These are phyloP conservation scores for Protaetia brevitarsis DNA, from an alignment of 1,140 invertebrate species.

Conservation along the genomic window DNA sequence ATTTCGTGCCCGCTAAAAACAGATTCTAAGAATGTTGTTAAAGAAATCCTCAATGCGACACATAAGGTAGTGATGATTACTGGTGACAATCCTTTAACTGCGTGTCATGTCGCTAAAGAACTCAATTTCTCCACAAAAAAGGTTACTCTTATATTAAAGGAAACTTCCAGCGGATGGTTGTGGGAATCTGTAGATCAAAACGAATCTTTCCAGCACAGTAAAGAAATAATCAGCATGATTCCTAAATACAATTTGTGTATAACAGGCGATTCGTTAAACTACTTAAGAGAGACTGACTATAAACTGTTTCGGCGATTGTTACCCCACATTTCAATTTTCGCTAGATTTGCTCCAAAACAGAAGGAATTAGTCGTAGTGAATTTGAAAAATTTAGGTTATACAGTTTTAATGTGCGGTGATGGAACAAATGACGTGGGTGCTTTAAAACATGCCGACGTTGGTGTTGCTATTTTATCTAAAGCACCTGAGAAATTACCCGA, in stretches of 20 bases:
- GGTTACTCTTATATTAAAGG: slow-evolving; percentile 70
- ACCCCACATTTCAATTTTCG: slow-evolving; percentile 86
- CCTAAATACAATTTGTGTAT: slow-evolving; percentile 84
- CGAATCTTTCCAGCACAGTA: slow-evolving; percentile 58
- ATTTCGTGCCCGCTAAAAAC: slow-evolving; percentile 97
- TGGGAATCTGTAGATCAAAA: slow-evolving; percentile 84
- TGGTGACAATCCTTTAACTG: slow-evolving; percentile 97
- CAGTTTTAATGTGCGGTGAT: slow-evolving; percentile 99
- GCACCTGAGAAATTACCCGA: slow-evolving; percentile 62
- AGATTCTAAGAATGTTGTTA: slow-evolving; percentile 91
- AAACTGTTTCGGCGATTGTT: slow-evolving; percentile 71
- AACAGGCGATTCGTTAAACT: slow-evolving; percentile 85
- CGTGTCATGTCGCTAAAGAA: slow-evolving; percentile 96
- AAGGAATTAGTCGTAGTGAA: slow-evolving; percentile 93
- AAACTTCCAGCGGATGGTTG: slow-evolving; percentile 54
- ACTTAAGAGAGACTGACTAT: slow-evolving; percentile 63
- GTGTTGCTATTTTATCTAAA: slow-evolving; percentile 71
- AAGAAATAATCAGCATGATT: slow-evolving; percentile 38
- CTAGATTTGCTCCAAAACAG: slow-evolving; percentile 93
- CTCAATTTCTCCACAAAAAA: slow-evolving; percentile 81
- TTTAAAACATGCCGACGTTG: slow-evolving; percentile 96
- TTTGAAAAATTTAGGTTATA: slow-evolving; percentile 83
- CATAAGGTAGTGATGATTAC: slow-evolving; percentile 99
- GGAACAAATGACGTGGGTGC: slow-evolving; percentile 99
- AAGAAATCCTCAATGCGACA: slow-evolving; percentile 87